Conservation (phyloP, 2,888 invertebrate genomes). For the Brenthis ino region DNA sequence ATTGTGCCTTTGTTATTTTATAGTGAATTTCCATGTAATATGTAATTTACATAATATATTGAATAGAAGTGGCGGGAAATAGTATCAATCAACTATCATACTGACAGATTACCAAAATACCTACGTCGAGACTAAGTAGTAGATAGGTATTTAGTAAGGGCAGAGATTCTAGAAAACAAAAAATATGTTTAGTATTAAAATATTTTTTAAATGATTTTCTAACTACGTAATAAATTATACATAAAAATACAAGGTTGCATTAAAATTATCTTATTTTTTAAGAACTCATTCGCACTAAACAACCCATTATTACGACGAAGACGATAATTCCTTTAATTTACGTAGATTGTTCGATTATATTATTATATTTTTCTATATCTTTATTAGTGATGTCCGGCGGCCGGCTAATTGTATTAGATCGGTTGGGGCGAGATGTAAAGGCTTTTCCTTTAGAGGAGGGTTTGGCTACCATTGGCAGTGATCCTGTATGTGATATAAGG, state of each 20-base stretch:
- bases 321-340: no score
- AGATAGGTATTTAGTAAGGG: background rate
- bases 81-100: background rate
- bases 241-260: no score
- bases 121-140: background rate
- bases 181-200: no score
- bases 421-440: constrained; percentile 63
- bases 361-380: background rate
- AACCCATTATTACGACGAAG: no score
- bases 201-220: no score
- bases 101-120: constrained; percentile 11
- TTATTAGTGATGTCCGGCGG: constrained; percentile 55
- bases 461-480: constrained; percentile 66
- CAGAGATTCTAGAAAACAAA: no score
- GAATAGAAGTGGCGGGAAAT: constrained; percentile 29
- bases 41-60: background rate
- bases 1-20: background rate
- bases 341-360: no score
- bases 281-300: no score
- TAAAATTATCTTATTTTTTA: no score
- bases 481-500: constrained; percentile 65
- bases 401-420: constrained; percentile 68
- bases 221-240: no score
- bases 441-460: constrained; percentile 58
- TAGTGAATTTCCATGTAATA: background rate